phyloP scores from a whole-genome alignment of 1,140 invertebrate species.

The Parasteatoda tepidariorum region DNA sequence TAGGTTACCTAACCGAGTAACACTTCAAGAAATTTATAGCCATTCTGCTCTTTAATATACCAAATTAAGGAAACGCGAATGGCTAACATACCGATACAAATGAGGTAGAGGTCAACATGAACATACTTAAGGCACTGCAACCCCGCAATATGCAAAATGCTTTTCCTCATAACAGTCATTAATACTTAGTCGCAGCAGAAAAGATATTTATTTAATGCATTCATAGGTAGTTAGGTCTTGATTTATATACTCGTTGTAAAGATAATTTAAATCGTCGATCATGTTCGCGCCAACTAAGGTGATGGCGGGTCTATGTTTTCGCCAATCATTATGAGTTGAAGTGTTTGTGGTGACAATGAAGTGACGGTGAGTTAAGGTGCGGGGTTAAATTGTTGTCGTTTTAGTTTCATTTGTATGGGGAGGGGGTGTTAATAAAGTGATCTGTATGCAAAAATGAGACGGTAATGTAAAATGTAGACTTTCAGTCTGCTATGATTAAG shows the following conservation, averaged over 20 bases:
- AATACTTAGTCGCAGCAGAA: background rate
- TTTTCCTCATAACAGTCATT: slow-evolving; percentile 38
- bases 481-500: too few relatives aligned
- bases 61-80: background rate
- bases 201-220: slow-evolving; percentile 47
- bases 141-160: slow-evolving; percentile 13
- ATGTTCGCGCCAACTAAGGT: slow-evolving; percentile 1
- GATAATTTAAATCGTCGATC: slow-evolving; percentile 26
- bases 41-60: background rate
- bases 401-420: background rate
- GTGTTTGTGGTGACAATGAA: background rate
- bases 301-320: background rate
- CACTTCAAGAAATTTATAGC: background rate
- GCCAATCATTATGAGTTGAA: background rate
- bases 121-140: background rate
- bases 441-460: slow-evolving; percentile 20
- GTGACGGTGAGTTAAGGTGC: background rate
- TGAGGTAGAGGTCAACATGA: background rate
- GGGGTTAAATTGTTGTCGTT: slow-evolving; percentile 20
- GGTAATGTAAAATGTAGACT: background rate
- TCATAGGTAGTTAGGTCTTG: background rate
- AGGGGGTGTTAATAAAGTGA: slow-evolving; percentile 16
- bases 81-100: background rate
- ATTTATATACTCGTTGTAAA: slow-evolving; percentile 24
- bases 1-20: background rate